phyloP scores from a whole-genome alignment of 2,113 vertebrate genomes.

The Lepidothrix coronata region DNA sequence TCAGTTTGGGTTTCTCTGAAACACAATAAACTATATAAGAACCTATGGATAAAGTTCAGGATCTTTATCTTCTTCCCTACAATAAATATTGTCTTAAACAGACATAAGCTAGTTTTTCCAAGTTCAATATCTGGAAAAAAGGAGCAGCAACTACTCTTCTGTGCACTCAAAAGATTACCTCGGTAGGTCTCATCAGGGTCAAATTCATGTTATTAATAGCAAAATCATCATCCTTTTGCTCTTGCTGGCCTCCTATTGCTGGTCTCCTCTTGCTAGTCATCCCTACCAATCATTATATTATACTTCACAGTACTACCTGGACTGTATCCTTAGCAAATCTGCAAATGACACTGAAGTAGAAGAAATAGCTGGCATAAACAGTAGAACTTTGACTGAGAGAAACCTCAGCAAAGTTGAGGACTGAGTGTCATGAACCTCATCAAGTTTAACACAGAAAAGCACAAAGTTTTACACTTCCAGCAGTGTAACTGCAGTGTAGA shows the following conservation, averaged over 20 bases:
- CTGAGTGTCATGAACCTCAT: not conserved
- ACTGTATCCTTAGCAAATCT: not conserved
- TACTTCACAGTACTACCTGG: not conserved
- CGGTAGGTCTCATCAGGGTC: not conserved
- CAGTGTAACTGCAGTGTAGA: not conserved
- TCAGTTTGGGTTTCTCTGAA: not conserved
- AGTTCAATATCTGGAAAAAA: not conserved
- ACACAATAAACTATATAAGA: not conserved
- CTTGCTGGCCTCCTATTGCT: not conserved
- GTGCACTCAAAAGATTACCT: not conserved
- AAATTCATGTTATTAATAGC: not conserved
- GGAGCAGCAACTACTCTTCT: not conserved
- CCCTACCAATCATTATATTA: not conserved
- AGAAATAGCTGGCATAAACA: not conserved
- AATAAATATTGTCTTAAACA: not conserved
- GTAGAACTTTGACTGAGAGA: not conserved
- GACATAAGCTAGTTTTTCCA: not conserved
- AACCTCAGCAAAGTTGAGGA: not conserved
- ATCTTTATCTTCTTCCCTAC: not conserved
- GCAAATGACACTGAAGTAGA: not conserved
- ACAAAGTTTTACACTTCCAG: not conserved
- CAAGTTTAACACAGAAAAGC: not conserved
- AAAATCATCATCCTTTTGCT: not conserved
- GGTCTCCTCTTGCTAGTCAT: not conserved
- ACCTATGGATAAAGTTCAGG: not conserved